These are phyloP conservation scores for Mallotus villosus DNA, from an alignment of 2,797 vertebrate species.

Conservation along the genomic window DNA sequence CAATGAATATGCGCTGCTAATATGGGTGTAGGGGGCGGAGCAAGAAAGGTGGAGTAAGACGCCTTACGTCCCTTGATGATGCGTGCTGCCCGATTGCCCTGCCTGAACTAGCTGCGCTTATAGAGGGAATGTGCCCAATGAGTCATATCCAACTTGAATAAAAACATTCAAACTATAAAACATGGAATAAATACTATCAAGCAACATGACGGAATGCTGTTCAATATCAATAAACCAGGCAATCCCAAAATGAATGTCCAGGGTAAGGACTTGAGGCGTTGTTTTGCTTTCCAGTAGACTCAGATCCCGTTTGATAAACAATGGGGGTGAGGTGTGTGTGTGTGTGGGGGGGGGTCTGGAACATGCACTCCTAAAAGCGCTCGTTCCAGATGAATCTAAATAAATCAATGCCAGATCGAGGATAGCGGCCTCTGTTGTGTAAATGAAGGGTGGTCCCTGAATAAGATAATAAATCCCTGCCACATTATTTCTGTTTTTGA, in stretches of 20 bases:
- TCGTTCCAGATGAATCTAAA: conserved; percentile 73
- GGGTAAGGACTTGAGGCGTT: conserved; percentile 31
- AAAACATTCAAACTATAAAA: conserved; percentile 14
- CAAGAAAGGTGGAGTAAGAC: too few species aligned
- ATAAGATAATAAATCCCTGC: conserved; percentile 71
- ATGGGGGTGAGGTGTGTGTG: conserved; percentile 40
- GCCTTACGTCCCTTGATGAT: too few species aligned
- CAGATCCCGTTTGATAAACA: conserved; percentile 63
- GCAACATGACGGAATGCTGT: conserved; percentile 14
- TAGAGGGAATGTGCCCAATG: conserved; percentile 7
- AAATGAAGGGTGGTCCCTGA: conserved; percentile 71
- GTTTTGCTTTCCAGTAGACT: conserved; percentile 52
- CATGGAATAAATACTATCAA: conserved; percentile 18
- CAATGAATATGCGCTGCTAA: too few species aligned
- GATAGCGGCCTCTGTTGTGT: conserved; percentile 74
- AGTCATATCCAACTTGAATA: conserved; percentile 17
- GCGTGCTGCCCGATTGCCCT: too few species aligned
- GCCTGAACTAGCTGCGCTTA: too few species aligned
- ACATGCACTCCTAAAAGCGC: conserved; percentile 59
- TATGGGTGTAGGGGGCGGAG: too few species aligned
- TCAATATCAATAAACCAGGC: conserved; percentile 35
- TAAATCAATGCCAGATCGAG: conserved; percentile 72
- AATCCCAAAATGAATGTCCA: conserved; percentile 35
- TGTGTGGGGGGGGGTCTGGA: conserved; percentile 43
- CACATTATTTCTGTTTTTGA: conserved; percentile 73